Base-by-base conservation (phyloP, 1,140 invertebrate species). In the Phymastichus coffea region DNA sequence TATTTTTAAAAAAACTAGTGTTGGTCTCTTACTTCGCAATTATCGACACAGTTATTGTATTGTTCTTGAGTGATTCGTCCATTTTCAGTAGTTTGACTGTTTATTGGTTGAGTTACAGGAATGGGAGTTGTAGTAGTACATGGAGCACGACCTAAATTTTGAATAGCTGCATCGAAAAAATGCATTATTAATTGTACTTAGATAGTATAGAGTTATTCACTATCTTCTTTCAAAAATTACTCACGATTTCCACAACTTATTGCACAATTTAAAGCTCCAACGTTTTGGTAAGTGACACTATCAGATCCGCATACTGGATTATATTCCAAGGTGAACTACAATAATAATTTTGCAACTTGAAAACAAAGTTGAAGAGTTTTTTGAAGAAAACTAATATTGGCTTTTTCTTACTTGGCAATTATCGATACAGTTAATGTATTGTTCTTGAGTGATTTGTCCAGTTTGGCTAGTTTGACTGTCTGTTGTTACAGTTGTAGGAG, bases 271-370 rank as follows among this genome's bases (percentile, higher is more conserved):
- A 90, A 72, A 52, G 70, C 79, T 53, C 84, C 83, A 15, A 77
- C 70, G 71, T 91, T 91, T 1, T 66, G 63, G 64, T 91, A 91
- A 0, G 82, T 81, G 8, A 82, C 71, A 4, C 76, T 74, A 63
- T 92, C 84, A 2, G 82, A 77, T 4, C 87, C 89, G 68, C 89
- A 92, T 3, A 92, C 83, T 23, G 89, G 89, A 71, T 84, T 85
- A 63, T 87, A 88, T 63, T 88, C 81, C 0, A 76, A 63, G 1
- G 87, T 87, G 0, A 78, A 76, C 44, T 81, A 76, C 28, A 33
- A 7, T n/a, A n/a, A n/a, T n/a, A n/a, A n/a, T n/a, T n/a, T n/a
- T n/a, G n/a, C n/a, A n/a, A n/a, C n/a, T n/a, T n/a, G n/a, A n/a
- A n/a, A n/a, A n/a, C n/a, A n/a, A n/a, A n/a, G 6, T 33, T 12